phyloP scores from a whole-genome alignment of 2,797 vertebrate species.

The Nyctibius grandis region DNA sequence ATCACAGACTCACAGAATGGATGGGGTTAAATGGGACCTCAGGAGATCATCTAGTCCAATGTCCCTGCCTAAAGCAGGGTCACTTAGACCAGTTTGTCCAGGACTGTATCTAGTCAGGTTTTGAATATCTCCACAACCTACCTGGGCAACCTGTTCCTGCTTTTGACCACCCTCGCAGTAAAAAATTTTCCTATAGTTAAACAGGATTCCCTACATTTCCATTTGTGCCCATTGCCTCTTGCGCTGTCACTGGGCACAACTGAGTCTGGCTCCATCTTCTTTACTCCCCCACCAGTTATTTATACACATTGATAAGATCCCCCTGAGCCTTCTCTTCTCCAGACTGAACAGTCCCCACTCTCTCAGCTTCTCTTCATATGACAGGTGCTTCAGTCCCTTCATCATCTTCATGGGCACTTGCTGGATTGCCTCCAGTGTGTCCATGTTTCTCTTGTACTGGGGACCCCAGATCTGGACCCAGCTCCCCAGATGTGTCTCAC shows the following conservation, averaged over 20 bases:
- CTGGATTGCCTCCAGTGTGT: not conserved
- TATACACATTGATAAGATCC: not conserved
- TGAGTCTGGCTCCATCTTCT: not conserved
- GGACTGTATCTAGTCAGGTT: not conserved
- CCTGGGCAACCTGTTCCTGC: not conserved
- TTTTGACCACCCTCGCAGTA: not conserved
- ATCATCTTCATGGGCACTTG: not conserved
- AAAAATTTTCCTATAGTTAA: not conserved
- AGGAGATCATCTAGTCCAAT: not conserved
- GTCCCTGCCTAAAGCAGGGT: not conserved
- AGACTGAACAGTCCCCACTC: not conserved
- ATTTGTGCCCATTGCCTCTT: not conserved
- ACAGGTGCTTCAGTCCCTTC: not conserved
- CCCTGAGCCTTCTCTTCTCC: not conserved
- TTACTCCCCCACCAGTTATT: not conserved
- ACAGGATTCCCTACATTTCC: not conserved
- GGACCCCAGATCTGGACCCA: not conserved
- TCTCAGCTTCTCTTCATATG: not conserved
- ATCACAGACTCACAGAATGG: not conserved
- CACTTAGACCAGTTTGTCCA: not conserved
- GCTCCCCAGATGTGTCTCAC: not conserved
- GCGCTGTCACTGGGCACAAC: not conserved
- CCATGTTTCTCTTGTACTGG: not conserved
- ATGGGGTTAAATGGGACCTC: not conserved
- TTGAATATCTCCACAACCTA: not conserved